phyloP scores from a whole-genome alignment of 2,888 invertebrate genomes.

The Lycophotia porphyrea region DNA sequence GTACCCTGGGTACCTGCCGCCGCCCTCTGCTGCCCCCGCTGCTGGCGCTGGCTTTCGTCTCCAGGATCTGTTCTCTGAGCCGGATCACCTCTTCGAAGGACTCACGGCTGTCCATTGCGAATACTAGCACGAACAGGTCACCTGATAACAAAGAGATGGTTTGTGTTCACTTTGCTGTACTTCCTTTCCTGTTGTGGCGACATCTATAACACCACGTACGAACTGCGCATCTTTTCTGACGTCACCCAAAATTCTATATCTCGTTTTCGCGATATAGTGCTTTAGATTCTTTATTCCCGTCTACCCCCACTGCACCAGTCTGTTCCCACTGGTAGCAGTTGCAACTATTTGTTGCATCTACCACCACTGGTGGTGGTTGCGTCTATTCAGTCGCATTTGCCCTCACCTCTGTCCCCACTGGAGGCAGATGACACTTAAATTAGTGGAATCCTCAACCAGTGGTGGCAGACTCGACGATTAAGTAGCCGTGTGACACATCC shows the following conservation, averaged over 20 bases:
- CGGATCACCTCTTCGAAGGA: constrained; percentile 96
- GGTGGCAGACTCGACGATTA: no score
- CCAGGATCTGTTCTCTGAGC: constrained; percentile 94
- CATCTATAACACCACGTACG: neutral
- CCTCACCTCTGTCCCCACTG: no score
- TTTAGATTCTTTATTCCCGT: no score
- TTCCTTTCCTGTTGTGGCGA: neutral
- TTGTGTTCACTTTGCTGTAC: neutral
- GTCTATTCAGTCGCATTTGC: no score
- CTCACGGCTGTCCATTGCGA: constrained; percentile 95
- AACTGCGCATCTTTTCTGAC: neutral
- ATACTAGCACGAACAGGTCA: constrained; percentile 94
- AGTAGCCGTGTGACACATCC: no score
- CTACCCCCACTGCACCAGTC: no score
- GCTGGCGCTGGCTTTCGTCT: constrained; percentile 95
- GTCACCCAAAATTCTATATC: neutral
- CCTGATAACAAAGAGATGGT: constrained; percentile 87
- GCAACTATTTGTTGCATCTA: no score
- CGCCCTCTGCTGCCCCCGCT: constrained; percentile 90
- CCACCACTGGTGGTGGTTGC: no score
- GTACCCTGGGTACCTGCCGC: constrained; percentile 93
- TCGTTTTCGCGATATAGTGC: neutral
- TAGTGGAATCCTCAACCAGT: no score
- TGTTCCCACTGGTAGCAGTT: no score
- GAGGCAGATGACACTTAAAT: no score